A percentile compares a stretch with the other conserved stretches of the same genome.
Conservation (phyloP, 2,797 vertebrate species). For the Nyctibius grandis region DNA sequence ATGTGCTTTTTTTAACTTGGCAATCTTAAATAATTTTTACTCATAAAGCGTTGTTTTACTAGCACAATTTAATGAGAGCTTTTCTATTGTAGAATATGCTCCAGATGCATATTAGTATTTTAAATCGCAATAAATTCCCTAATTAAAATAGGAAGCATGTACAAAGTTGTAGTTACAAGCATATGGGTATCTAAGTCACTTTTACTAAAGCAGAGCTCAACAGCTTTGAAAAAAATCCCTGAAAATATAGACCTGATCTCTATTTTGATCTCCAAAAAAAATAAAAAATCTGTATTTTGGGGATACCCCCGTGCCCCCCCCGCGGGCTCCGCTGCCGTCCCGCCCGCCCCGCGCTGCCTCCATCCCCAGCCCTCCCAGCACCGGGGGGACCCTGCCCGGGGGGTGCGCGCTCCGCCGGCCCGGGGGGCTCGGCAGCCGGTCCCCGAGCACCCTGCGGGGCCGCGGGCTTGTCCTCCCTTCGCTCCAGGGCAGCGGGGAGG, state of each 20-base stretch:
- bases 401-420: no score
- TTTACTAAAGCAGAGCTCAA: background rate
- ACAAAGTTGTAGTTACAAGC: background rate
- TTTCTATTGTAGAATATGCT: background rate
- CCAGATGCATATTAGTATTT: no score
- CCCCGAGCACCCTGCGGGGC: no score
- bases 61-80: background rate
- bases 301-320: no score
- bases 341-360: background rate
- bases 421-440: no score
- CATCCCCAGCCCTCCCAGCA: no score
- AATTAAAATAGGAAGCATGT: fast-evolving
- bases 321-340: no score
- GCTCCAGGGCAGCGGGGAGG: no score
- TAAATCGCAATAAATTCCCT: background rate
- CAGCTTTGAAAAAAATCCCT: background rate
- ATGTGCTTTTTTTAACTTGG: fast-evolving
- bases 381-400: no score
- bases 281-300: background rate
- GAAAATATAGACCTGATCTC: background rate
- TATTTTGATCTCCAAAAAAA: background rate
- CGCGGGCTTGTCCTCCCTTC: no score
- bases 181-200: fast-evolving
- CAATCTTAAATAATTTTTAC: background rate
- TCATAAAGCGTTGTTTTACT: background rate